These are phyloP conservation scores for Scomberomorus guttatus DNA, from an alignment of 2,797 vertebrate genomes.

Conservation along the genomic window DNA sequence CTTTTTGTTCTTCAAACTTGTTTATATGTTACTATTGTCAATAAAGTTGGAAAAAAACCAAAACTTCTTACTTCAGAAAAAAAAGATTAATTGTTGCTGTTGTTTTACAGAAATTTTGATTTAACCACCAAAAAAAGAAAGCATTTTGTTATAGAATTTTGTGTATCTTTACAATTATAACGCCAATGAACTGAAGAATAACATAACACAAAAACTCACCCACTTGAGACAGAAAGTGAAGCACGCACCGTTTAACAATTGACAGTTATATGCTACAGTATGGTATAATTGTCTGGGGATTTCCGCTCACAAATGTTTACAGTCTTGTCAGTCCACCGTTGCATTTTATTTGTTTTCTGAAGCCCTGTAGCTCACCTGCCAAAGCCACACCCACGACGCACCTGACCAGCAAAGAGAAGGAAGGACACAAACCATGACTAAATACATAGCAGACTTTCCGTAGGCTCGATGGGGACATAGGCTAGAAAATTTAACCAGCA, in stretches of 20 bases:
- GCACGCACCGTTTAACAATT: no score
- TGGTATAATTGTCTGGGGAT: no score
- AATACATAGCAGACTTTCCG: fast-evolving
- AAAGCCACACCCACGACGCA: conserved; percentile 54
- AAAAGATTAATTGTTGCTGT: no score
- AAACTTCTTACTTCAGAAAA: no score
- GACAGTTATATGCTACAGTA: neutral
- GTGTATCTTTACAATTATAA: neutral
- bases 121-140: neutral
- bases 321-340: fast-evolving
- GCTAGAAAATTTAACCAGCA: neutral
- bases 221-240: neutral
- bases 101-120: neutral
- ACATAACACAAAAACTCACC: neutral
- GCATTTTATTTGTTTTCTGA: neutral
- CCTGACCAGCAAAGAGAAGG: conserved; percentile 33
- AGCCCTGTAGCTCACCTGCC: conserved; percentile 24
- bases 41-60: no score
- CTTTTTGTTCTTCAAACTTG: no score
- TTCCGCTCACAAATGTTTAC: neutral
- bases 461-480: neutral
- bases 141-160: neutral
- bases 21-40: no score
- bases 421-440: no score
- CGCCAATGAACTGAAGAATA: neutral